Evolutionary conservation across 2,888 invertebrate species (phyloP), one percentile per base, ranked within the genome.

Genomic region (Latrodectus elegans): DNA sequence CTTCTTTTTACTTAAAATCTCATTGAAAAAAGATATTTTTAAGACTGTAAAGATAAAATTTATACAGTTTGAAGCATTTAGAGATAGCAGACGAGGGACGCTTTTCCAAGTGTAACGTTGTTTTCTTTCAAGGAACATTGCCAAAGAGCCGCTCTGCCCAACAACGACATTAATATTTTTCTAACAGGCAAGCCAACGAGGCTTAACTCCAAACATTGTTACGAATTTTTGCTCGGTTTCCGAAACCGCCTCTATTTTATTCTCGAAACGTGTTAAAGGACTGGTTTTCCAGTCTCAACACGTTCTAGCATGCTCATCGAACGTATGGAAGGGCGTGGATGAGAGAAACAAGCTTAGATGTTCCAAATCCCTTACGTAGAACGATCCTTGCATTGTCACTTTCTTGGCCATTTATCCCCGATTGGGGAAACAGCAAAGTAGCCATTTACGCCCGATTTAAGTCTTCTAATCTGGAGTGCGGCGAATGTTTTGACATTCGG

Each of bases 361-460:
- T 55, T 49, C 60, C 67, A 75, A 75, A 82, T 53, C 81, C 81
- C 22, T 15, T 22, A 52, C 55, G 71, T 64, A 72, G 71, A 60
- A 64, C 64, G 60, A 38, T 71, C 22, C n/a, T 22, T 26, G 73
- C 65, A 49, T 67, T 81, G 81, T 81, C 81, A 74, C 73, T 67
- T 60, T 67, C 73, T 52, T 49, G 52, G 64, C 74, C 81, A 81
- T 81, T 81, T 81, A 75, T 75, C 75, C 75, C 68, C 75, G 55
- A 82, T 70, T 75, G 10, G 60, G 51, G 74, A 65, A 60, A 60
- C 60, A 10, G 38, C 82, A 68, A 68, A 82, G 82, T 68, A 67
- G 17, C 68, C 70, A 53, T 75, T 82, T 75, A 75, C 82, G 70
- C 68, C 70, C 82, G 75, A 82, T 82, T 82, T 82, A 82, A 82